Percentiles rank a stretch among this genome's conserved stretches.
These are phyloP conservation scores for Petaurus breviceps DNA, from an alignment of 2,113 vertebrate species.

Conservation along the genomic window DNA sequence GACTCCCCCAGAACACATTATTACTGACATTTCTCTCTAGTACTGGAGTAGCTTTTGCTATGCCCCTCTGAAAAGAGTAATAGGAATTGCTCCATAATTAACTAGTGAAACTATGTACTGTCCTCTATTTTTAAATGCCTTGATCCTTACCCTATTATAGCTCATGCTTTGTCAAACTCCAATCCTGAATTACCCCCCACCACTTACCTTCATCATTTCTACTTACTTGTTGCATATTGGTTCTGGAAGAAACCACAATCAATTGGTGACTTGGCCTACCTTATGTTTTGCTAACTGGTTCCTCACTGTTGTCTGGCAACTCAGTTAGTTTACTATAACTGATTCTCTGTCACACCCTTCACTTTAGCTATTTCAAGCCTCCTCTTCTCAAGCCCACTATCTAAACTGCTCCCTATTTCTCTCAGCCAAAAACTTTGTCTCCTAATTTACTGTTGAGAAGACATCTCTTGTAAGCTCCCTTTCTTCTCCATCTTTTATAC, in stretches of 20 bases:
- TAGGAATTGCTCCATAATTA: too few relatives aligned
- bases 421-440: background rate
- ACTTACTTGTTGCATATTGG: background rate
- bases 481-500: background rate
- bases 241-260: background rate
- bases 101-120: background rate
- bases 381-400: background rate
- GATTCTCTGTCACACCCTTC: background rate
- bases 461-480: background rate
- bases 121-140: background rate
- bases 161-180: background rate
- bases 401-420: background rate
- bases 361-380: background rate
- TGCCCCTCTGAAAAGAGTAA: background rate
- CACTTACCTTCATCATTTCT: background rate
- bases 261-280: too few relatives aligned
- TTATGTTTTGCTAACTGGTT: background rate
- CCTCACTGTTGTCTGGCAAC: background rate
- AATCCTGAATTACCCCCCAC: background rate
- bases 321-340: background rate
- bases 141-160: background rate
- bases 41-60: background rate
- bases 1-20: background rate
- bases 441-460: background rate
- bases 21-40: background rate